Base-by-base conservation (phyloP, 64 coral and sea anemone genomes). In the Stichodactyla helianthus region DNA sequence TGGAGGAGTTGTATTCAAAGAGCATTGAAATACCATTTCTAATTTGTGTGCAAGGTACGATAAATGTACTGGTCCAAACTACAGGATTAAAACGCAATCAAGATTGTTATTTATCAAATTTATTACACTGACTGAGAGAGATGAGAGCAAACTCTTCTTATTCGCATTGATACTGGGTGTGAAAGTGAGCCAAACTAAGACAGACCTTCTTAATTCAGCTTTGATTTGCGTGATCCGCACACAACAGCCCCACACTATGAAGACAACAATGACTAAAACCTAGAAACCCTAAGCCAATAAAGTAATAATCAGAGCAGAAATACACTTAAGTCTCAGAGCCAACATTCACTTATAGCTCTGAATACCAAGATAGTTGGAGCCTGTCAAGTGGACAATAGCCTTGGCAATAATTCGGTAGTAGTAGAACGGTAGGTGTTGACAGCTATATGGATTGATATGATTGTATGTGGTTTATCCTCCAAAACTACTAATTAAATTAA, bases 401-500 rank as follows among this genome's bases (percentile, higher is more conserved):
- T 51, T n/a, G 35, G 19, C 52, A 19, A 81, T 54, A 53, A 81
- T 54, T 28, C 78, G 78, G 11, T n/a, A 19, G 78, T 12, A 81
- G 50, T 53, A 52, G 9, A 31, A 8, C 13, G 6, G 78, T 52
- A 81, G 78, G 35, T 54, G 52, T 81, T 81, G 78, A 81, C 78
- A 81, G 78, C 2, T 81, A 28, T 74, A 74, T 54, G 52, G 31
- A n/a, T 15, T 81, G 78, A 81, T 81, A 20, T 51, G 50, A 81
- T 20, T 81, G 50, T 81, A 81, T 51, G 5, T 0, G 15, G 26
- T 51, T 81, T 81, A 81, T 81, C 50, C 19, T 23, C 4, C 6
- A 74, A 0, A 27, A 27, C 20, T 81, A 54, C 50, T 81, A 81
- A 81, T 81, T 19, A 81, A 81, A 81, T 81, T 81, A 81, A 81